phyloP scores from a whole-genome alignment of 1,140 invertebrate species.

The Plectrocnemia conspersa region DNA sequence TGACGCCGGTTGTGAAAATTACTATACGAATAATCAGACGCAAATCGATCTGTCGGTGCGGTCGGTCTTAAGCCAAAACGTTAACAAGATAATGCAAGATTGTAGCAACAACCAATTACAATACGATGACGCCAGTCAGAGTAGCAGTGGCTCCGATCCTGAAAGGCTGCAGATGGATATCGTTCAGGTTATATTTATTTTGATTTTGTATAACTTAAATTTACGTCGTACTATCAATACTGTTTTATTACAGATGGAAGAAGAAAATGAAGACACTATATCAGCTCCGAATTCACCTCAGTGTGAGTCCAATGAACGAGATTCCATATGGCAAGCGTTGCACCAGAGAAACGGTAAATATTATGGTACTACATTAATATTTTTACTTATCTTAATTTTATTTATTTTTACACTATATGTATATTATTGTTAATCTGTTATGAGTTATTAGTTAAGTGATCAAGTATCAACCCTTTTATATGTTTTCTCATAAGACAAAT shows the following conservation, averaged over 20 bases:
- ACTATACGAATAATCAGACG: constrained; percentile 12
- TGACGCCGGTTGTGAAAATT: constrained; percentile 26
- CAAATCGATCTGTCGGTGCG: constrained; percentile 18
- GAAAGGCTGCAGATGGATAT: constrained; percentile 52
- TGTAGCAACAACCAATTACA: constrained; percentile 36
- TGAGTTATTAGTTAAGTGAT: too few species aligned
- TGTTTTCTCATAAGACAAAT: too few species aligned
- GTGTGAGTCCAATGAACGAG: constrained; percentile 44
- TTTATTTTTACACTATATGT: not conserved
- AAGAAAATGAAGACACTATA: constrained; percentile 35
- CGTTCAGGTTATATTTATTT: constrained; percentile 40
- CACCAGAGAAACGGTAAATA: constrained; percentile 47
- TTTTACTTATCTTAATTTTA: not conserved
- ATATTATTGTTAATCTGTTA: not conserved
- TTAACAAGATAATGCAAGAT: constrained; percentile 23
- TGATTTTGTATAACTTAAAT: constrained; percentile 3
- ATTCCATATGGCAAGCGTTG: constrained; percentile 49
- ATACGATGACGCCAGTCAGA: constrained; percentile 50
- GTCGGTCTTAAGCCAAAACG: constrained; percentile 20
- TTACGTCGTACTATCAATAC: constrained; percentile 3
- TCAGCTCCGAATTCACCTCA: constrained; percentile 46
- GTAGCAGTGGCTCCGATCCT: constrained; percentile 50
- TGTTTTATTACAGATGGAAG: constrained; percentile 27
- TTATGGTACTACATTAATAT: not conserved
- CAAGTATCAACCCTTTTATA: too few species aligned